Percentiles rank a stretch among this genome's conserved stretches.
Evolutionary conservation across 2,888 invertebrate genomes (phyloP).

Genomic region (Temnothorax ravouxi): DNA sequence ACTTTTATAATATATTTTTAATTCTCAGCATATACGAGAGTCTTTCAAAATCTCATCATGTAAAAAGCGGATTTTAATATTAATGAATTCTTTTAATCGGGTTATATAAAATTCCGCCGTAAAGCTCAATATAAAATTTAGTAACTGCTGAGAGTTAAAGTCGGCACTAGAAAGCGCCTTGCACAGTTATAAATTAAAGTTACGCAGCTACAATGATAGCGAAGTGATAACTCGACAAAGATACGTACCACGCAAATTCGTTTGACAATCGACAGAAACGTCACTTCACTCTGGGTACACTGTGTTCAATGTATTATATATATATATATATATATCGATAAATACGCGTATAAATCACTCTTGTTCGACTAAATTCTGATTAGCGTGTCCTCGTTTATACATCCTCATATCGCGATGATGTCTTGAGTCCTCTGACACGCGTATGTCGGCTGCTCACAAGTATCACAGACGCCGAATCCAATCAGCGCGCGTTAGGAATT

Average conservation of each 20-base stretch:
- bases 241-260: conserved; percentile 63
- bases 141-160: not conserved
- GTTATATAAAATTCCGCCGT: not conserved
- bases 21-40: not conserved
- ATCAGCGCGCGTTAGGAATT: not conserved
- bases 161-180: not conserved
- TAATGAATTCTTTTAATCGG: not conserved
- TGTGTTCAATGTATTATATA: conserved; percentile 1
- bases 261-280: not conserved
- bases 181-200: not conserved
- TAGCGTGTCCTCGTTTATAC: conserved; percentile 30
- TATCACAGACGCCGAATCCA: conserved; percentile 10
- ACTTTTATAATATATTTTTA: not conserved
- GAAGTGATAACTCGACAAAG: not conserved
- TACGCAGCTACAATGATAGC: not conserved
- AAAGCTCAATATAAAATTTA: not conserved
- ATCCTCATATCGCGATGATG: conserved; percentile 30
- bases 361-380: not conserved
- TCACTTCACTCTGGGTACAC: conserved; percentile 39
- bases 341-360: conserved; percentile 17
- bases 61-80: not conserved
- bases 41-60: not conserved
- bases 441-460: conserved; percentile 17
- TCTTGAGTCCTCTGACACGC: conserved; percentile 21
- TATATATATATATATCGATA: conserved; percentile 11